These are phyloP conservation scores for Tipula lateralis DNA, from an alignment of 2,888 invertebrate genomes.

Conservation along the genomic window DNA sequence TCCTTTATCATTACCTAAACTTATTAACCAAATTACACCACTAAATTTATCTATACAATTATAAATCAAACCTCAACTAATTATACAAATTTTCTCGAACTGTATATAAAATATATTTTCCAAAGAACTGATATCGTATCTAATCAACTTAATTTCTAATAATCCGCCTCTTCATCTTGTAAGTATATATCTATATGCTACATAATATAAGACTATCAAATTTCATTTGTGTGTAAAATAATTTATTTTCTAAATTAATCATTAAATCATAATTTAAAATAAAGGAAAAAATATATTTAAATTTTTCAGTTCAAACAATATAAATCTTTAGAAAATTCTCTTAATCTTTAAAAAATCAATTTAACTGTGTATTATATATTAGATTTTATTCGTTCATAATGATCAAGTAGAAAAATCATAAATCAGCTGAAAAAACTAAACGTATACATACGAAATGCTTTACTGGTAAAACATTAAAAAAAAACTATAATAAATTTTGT, in stretches of 20 bases:
- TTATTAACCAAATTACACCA: neutral
- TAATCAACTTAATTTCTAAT: constrained; percentile 19
- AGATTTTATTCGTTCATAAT: neutral
- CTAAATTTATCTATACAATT: neutral
- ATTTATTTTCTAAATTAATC: constrained; percentile 24
- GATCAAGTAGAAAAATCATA: constrained; percentile 11
- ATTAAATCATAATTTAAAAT: constrained; percentile 24
- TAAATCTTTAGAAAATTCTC: neutral
- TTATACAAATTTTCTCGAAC: neutral
- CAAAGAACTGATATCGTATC: neutral
- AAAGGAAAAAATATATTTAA: neutral
- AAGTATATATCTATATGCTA: neutral
- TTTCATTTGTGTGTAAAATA: constrained; percentile 1
- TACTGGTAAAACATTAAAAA: constrained; percentile 24
- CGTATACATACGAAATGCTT: neutral
- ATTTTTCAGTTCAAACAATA: neutral
- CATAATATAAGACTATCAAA: neutral
- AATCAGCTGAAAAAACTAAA: neutral
- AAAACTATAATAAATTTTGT: constrained; percentile 24
- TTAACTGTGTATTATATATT: neutral
- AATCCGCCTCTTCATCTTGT: neutral
- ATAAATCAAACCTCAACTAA: neutral
- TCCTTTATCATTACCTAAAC: too few relatives aligned
- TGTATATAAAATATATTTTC: neutral
- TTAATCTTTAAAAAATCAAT: constrained; percentile 4